Percentiles rank a stretch among this genome's conserved stretches.
phyloP scores from a whole-genome alignment of 2,113 vertebrate species.

The Laticauda laticaudata region DNA sequence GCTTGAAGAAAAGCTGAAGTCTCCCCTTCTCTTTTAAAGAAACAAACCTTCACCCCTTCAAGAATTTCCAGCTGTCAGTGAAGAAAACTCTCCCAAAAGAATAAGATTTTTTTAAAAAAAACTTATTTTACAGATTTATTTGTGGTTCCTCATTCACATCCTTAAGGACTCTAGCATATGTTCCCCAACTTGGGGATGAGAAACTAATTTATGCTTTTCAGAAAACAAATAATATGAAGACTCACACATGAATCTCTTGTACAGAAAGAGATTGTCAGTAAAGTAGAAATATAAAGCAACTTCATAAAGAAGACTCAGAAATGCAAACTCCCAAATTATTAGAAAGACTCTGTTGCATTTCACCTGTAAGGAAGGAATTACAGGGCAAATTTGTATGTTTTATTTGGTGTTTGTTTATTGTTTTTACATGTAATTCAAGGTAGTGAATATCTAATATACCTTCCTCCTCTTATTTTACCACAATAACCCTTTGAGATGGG shows the following conservation, averaged over 20 bases:
- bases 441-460: too few species aligned
- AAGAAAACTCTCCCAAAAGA: neutral
- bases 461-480: too few species aligned
- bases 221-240: neutral
- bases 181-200: neutral
- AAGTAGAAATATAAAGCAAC: neutral
- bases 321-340: neutral
- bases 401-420: too few species aligned
- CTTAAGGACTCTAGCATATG: neutral
- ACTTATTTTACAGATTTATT: neutral
- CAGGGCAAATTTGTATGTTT: too few species aligned
- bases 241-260: neutral
- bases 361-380: neutral
- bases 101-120: neutral
- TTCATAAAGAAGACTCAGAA: neutral
- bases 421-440: too few species aligned
- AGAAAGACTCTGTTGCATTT: neutral
- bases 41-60: neutral
- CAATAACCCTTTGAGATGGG: too few species aligned
- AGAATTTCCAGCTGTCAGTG: neutral
- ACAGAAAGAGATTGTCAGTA: neutral
- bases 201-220: neutral
- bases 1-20: neutral
- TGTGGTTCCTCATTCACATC: neutral
- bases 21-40: neutral